These are phyloP conservation scores for Atrina japonica DNA, from an alignment of 2,888 invertebrate genomes.

Conservation along the genomic window DNA sequence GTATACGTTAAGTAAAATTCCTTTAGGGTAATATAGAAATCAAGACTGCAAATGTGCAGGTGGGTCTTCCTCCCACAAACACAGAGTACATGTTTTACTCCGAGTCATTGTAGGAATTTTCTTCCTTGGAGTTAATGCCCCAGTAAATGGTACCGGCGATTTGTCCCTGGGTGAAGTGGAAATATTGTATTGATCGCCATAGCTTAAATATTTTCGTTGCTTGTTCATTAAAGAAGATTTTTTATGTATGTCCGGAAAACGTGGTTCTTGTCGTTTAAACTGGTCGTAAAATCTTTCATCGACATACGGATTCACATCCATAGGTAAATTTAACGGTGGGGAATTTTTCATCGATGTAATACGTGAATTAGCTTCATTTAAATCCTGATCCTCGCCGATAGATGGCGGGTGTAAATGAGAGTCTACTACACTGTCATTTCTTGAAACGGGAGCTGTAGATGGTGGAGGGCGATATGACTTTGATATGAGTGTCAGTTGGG, in stretches of 20 bases:
- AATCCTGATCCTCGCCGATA: slow-evolving; percentile 13
- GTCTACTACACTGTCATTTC: slow-evolving; percentile 28
- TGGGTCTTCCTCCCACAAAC: slow-evolving; percentile 10
- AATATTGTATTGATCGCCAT: not conserved
- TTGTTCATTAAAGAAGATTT: slow-evolving; percentile 5
- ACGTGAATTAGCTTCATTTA: slow-evolving; percentile 11
- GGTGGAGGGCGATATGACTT: slow-evolving; percentile 27
- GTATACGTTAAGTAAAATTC: too few relatives aligned
- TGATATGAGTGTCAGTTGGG: slow-evolving; percentile 34
- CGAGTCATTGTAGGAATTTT: not conserved
- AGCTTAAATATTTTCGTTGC: slow-evolving; percentile 19
- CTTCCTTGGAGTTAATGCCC: slow-evolving; percentile 9
- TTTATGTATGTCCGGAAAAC: slow-evolving; percentile 35
- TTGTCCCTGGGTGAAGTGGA: slow-evolving; percentile 7
- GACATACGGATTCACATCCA: slow-evolving; percentile 26
- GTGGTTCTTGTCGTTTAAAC: slow-evolving; percentile 31
- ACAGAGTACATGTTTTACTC: slow-evolving; percentile 3
- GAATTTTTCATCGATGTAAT: slow-evolving; percentile 16
- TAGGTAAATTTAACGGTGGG: slow-evolving; percentile 10
- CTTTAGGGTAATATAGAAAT: too few relatives aligned
- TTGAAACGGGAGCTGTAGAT: not conserved
- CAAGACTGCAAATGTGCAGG: too few relatives aligned
- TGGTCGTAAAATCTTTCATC: slow-evolving; percentile 34
- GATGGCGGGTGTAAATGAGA: slow-evolving; percentile 22
- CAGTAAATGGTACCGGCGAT: slow-evolving; percentile 6